Conservation (phyloP, 2,888 invertebrate species). For the Esperia sulphurella region DNA sequence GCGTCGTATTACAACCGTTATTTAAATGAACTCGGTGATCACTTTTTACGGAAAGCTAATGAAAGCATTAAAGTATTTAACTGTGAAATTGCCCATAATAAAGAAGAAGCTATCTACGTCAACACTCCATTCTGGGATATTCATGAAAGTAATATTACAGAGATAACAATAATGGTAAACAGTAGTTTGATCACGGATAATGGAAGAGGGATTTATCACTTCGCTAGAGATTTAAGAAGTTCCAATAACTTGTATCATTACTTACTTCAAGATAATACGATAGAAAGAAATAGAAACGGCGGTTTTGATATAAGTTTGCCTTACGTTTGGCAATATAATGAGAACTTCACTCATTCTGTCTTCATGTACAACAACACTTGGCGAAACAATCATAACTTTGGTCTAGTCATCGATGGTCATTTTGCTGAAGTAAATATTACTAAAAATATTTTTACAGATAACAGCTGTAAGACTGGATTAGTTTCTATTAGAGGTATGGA, state of each 20-base stretch:
- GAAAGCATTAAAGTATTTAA: slow-evolving; percentile 89
- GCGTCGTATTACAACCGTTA: slow-evolving; percentile 93
- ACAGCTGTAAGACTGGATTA: slow-evolving; percentile 89
- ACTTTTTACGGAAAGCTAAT: slow-evolving; percentile 91
- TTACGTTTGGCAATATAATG: slow-evolving; percentile 96
- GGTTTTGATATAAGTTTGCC: slow-evolving; percentile 95
- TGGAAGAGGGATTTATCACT: slow-evolving; percentile 91
- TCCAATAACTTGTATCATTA: slow-evolving; percentile 99
- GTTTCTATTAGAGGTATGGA: slow-evolving; percentile 96
- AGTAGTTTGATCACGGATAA: slow-evolving; percentile 92
- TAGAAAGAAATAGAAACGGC: slow-evolving; percentile 91
- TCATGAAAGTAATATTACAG: slow-evolving; percentile 91
- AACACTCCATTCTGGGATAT: slow-evolving; percentile 93
- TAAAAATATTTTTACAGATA: slow-evolving; percentile 90
- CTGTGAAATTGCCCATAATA: slow-evolving; percentile 90
- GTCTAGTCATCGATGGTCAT: slow-evolving; percentile 93
- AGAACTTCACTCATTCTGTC: slow-evolving; percentile 95
- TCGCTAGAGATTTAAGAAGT: slow-evolving; percentile 94
- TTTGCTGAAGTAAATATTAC: slow-evolving; percentile 94
- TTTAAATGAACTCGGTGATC: slow-evolving; percentile 90
- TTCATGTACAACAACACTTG: slow-evolving; percentile 93
- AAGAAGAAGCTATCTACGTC: slow-evolving; percentile 88
- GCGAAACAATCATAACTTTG: slow-evolving; percentile 91
- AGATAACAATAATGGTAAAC: slow-evolving; percentile 94
- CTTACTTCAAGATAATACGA: slow-evolving; percentile 89